phyloP scores from a whole-genome alignment of 2,113 vertebrate species.

The Aix galericulata region DNA sequence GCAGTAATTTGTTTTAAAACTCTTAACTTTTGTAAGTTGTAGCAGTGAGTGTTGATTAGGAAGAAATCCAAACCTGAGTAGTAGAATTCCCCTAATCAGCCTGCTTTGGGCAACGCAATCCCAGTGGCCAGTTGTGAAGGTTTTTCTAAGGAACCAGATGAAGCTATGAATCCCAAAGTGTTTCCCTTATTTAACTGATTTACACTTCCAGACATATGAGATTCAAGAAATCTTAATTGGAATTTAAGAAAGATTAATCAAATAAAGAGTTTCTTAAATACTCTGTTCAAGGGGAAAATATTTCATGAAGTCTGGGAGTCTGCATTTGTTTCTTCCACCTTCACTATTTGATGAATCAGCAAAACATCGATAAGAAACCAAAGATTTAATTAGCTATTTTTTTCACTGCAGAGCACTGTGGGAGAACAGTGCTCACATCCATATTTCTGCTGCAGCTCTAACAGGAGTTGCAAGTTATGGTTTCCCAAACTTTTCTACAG shows the following conservation, averaged over 20 bases:
- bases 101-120: neutral
- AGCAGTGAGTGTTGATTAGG: neutral
- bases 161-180: neutral
- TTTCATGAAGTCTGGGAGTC: neutral
- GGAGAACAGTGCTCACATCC: rapidly evolving
- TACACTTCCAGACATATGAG: neutral
- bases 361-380: neutral
- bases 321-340: neutral
- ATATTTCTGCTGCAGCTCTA: neutral
- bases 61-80: neutral
- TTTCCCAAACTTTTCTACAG: slow-evolving; percentile 36
- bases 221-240: neutral
- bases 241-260: neutral
- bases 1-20: neutral
- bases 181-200: neutral
- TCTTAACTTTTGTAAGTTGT: neutral
- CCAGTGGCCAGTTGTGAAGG: neutral
- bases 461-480: neutral
- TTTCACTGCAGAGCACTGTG: neutral
- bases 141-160: neutral
- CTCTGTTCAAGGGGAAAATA: neutral
- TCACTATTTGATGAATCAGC: neutral
- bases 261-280: neutral
- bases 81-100: neutral
- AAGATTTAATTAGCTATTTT: neutral